phyloP scores from a whole-genome alignment of 2,797 vertebrate species.

The Pseudochromis fuscus region DNA sequence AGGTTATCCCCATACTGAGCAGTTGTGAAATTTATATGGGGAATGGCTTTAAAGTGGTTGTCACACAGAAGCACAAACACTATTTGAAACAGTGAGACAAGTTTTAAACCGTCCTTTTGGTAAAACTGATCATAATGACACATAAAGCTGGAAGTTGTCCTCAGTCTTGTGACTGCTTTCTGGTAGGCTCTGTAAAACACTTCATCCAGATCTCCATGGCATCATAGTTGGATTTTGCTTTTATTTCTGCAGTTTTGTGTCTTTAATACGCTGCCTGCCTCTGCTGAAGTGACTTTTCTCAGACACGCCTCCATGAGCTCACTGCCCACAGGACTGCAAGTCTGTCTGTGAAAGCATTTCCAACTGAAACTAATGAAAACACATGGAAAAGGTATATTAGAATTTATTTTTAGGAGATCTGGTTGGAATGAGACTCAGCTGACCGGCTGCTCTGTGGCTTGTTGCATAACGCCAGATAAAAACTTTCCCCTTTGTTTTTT shows the following conservation, averaged over 20 bases:
- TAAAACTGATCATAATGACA: too few species aligned
- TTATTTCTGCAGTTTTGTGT: conserved; percentile 43
- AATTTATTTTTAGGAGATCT: conserved; percentile 52
- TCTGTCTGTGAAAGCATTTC: conserved; percentile 57
- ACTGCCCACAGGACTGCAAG: conserved; percentile 56
- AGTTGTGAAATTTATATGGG: too few species aligned
- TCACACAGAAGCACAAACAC: neutral
- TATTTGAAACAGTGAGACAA: neutral
- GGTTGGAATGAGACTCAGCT: conserved; percentile 55
- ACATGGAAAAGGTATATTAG: conserved; percentile 62
- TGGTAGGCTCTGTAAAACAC: conserved; percentile 20
- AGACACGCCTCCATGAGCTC: conserved; percentile 67
- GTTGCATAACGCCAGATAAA: conserved; percentile 56
- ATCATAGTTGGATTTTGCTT: conserved; percentile 52
- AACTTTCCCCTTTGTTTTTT: neutral
- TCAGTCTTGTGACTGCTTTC: conserved; percentile 1
- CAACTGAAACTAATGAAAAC: conserved; percentile 30
- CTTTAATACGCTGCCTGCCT: conserved; percentile 21
- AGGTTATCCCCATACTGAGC: neutral
- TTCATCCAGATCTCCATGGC: conserved; percentile 52
- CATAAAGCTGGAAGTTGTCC: neutral
- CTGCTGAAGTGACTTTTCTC: conserved; percentile 34
- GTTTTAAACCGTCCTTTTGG: neutral
- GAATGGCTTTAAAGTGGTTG: neutral
- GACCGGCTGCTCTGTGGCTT: conserved; percentile 33